Percentiles rank a stretch among this genome's conserved stretches.
Evolutionary conservation across 1,140 invertebrate species (phyloP).

Genomic region (Drosophila persimilis): DNA sequence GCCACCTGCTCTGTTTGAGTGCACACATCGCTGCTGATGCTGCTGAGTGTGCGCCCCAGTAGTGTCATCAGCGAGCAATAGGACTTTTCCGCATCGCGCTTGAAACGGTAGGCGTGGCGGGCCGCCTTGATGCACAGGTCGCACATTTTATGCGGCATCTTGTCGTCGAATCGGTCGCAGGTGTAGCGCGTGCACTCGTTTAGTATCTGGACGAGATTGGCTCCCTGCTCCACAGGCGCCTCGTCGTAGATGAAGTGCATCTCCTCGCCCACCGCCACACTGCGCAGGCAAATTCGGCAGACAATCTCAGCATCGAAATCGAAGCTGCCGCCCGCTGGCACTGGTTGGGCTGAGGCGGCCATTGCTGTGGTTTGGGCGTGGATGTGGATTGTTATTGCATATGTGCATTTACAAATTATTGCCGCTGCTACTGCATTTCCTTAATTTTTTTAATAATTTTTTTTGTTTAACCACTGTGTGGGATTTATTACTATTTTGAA

Average conservation of each 20-base stretch:
- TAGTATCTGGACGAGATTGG: slow-evolving; percentile 66
- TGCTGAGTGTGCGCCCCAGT: slow-evolving; percentile 43
- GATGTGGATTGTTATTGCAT: slow-evolving; percentile 12
- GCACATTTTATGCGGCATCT: slow-evolving; percentile 71
- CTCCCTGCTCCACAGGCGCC: slow-evolving; percentile 54
- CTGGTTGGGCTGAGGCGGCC: slow-evolving; percentile 20
- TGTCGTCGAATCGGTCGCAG: slow-evolving; percentile 56
- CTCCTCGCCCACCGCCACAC: slow-evolving; percentile 40
- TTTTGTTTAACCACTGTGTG: slow-evolving; percentile 24
- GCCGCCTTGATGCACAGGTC: slow-evolving; percentile 59
- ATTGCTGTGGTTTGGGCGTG: slow-evolving; percentile 20
- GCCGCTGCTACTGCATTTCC: slow-evolving; percentile 26
- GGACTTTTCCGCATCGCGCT: slow-evolving; percentile 62
- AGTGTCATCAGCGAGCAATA: slow-evolving; percentile 63
- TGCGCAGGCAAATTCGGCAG: slow-evolving; percentile 72
- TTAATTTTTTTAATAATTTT: slow-evolving; percentile 11
- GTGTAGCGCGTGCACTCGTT: slow-evolving; percentile 71
- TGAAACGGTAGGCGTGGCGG: slow-evolving; percentile 70
- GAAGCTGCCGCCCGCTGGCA: slow-evolving; percentile 11
- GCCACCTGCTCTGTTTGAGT: slow-evolving; percentile 71
- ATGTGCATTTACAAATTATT: slow-evolving; percentile 31
- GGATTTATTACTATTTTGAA: slow-evolving; percentile 21
- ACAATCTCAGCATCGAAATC: slow-evolving; percentile 60
- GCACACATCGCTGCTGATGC: slow-evolving; percentile 43
- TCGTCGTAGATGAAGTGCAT: slow-evolving; percentile 75